These are phyloP conservation scores for Chaitophorus viminalis DNA, from an alignment of 2,888 invertebrate genomes.

Conservation along the genomic window DNA sequence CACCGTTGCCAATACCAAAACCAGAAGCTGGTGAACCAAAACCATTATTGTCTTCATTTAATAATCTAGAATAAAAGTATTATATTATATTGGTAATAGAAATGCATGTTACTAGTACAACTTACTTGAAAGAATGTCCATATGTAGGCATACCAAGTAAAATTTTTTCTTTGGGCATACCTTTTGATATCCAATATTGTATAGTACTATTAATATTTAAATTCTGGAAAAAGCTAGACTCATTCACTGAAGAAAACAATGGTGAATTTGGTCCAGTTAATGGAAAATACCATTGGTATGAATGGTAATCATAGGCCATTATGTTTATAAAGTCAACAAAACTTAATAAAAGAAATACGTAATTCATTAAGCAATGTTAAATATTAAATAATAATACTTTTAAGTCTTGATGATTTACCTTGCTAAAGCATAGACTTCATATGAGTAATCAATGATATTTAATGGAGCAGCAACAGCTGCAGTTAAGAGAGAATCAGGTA, in stretches of 20 bases:
- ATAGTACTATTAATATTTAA: slow-evolving; percentile 86
- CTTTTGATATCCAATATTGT: slow-evolving; percentile 79
- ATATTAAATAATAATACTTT: neutral
- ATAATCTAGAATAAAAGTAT: slow-evolving; percentile 69
- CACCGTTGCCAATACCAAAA: slow-evolving; percentile 76
- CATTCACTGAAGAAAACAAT: slow-evolving; percentile 71
- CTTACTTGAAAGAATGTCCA: slow-evolving; percentile 80
- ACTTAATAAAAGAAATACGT: slow-evolving; percentile 67
- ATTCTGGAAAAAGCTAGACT: slow-evolving; percentile 75
- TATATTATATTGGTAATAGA: neutral
- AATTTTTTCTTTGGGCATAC: slow-evolving; percentile 81
- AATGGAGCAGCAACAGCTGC: slow-evolving; percentile 84
- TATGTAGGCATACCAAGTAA: slow-evolving; percentile 89
- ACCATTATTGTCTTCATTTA: slow-evolving; percentile 74
- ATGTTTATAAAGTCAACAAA: slow-evolving; percentile 85
- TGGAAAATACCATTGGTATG: slow-evolving; percentile 79
- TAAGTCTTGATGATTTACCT: slow-evolving; percentile 69
- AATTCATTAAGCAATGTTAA: neutral
- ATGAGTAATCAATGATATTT: slow-evolving; percentile 79
- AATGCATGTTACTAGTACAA: slow-evolving; percentile 39
- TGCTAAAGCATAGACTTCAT: slow-evolving; percentile 81
- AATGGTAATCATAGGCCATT: slow-evolving; percentile 94
- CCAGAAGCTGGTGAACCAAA: slow-evolving; percentile 79
- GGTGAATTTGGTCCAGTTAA: slow-evolving; percentile 88
- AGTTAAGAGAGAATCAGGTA: slow-evolving; percentile 70